Evolutionary conservation across 2,113 vertebrate species (phyloP).

Genomic region (Danio rerio): GRCz12tu NC_133198.1:3101501-3102000

Average conservation of each 20-base stretch:
- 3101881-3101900: conserved; percentile 86
- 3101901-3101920: conserved; percentile 63
- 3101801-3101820: conserved; percentile 96
- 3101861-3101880: conserved; percentile 99
- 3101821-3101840: conserved; percentile 99
- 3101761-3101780: conserved; percentile 70
- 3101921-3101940: conserved; percentile 68
- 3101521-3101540: no score
- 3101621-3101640: background rate
- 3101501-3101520: no score
- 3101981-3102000: conserved; percentile 52
- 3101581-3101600: background rate
- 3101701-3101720: conserved; percentile 28
- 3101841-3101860: conserved; percentile 96
- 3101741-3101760: conserved; percentile 36
- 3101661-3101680: conserved; percentile 73
- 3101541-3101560: no score
- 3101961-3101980: conserved; percentile 67
- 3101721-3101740: background rate
- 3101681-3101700: conserved; percentile 72
- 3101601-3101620: background rate
- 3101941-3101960: conserved; percentile 72
- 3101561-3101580: background rate
- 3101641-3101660: conserved; percentile 57
- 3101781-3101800: conserved; percentile 91